Base-by-base conservation (phyloP, 2,797 vertebrate species). In the Sorex maritimensis region DNA sequence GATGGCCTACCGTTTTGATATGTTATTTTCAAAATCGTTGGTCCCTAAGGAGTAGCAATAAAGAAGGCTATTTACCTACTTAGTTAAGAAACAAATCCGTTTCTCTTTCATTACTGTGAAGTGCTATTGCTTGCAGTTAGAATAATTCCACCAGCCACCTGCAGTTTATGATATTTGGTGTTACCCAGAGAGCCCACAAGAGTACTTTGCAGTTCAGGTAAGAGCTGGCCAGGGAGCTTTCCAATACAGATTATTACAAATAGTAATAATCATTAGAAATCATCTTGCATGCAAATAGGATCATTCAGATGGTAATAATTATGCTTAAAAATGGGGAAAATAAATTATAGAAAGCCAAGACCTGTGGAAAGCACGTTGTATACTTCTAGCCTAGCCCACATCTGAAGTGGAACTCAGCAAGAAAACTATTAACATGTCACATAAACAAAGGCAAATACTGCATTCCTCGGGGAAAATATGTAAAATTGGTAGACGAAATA, bases 251-350 rank as follows among this genome's bases (percentile, higher is more conserved):
- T 95, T 95, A 95, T 97, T 96, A 96, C 94, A 96, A 97, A 95
- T 96, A 96, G 96, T 96, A 95, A 95, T 96, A 96, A 96, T 97
- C 96, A 96, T 94, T 96, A 96, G 95, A 95, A 94, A 94, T 97
- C 93, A 94, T 95, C 94, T 92, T 88, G 77, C 61, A 95, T 96
- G 94, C 95, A 96, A 92, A 97, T 95, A 94, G 71, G 74, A 90
- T 94, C 94, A 65, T 96, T 97, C 90, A 86, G 58, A 95, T 94
- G 79, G 86, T 55, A 90, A 90, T 95, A 96, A 94, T 91, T 72
- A 94, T 92, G 72, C 91, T 95, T 96, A 52, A 95, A 94, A 92
- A 61, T 69, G 88, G 84, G 26, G 14, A 67, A 72, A 82, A 89
- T 88, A 89, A 93, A 86, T 92, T 0, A 5, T 87, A 88, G 89